A percentile compares a stretch with the other conserved stretches of the same genome.
Conservation (phyloP, 2,888 invertebrate species). For the Drosophila tanythrix region DNA sequence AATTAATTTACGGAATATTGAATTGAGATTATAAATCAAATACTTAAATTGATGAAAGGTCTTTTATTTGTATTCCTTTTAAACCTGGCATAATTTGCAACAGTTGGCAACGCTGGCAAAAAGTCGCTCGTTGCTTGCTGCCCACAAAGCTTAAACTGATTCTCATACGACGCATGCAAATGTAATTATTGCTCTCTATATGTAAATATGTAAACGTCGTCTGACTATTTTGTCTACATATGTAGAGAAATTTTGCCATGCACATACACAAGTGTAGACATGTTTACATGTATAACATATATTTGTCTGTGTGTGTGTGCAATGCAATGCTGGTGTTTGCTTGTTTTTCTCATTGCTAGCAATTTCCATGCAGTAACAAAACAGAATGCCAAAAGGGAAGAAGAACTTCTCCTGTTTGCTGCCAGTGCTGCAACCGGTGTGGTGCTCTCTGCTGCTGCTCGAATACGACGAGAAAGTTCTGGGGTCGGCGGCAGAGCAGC, state of each 20-base stretch:
- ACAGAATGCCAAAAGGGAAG: conserved; percentile 24
- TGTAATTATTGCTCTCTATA: conserved; percentile 21
- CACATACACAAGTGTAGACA: conserved; percentile 13
- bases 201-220: conserved; percentile 14
- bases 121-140: neutral
- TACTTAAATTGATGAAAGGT: neutral
- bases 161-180: conserved; percentile 8
- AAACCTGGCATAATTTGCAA: conserved; percentile 39
- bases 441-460: conserved; percentile 11
- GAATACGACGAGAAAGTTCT: conserved; percentile 57
- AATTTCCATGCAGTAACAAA: conserved; percentile 46
- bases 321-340: conserved; percentile 37
- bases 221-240: conserved; percentile 34
- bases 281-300: conserved; percentile 10
- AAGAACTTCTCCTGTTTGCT: conserved; percentile 12
- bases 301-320: conserved; percentile 23
- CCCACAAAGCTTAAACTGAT: conserved; percentile 1
- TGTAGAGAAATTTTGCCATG: conserved; percentile 35
- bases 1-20: neutral
- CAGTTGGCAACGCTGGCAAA: conserved; percentile 49
- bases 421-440: conserved; percentile 28
- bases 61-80: too few relatives aligned
- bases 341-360: conserved; percentile 39
- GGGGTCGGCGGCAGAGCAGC: conserved; percentile 25
- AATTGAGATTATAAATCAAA: neutral